Evolutionary conservation across 2,797 vertebrate species (phyloP).

Genomic region (Toxotes lorentzi): DNA sequence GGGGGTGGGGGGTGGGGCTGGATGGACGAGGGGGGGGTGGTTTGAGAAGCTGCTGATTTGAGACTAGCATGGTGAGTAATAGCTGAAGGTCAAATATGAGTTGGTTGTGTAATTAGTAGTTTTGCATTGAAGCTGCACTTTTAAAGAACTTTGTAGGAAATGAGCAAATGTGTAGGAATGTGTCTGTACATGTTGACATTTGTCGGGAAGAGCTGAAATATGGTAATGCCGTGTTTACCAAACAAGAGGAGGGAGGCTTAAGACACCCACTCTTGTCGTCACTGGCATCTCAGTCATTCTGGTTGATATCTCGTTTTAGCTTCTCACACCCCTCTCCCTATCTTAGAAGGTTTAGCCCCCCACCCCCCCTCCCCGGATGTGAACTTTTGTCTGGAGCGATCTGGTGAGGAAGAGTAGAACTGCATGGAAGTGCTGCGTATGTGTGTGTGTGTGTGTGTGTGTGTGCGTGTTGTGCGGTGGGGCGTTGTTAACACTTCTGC

Average conservation of each 20-base stretch:
- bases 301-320: slow-evolving; percentile 39
- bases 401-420: slow-evolving; percentile 19
- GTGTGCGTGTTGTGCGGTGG: neutral
- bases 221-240: slow-evolving; percentile 59
- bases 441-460: slow-evolving; percentile 38
- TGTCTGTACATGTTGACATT: slow-evolving; percentile 30
- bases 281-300: slow-evolving; percentile 36
- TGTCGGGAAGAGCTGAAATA: slow-evolving; percentile 24
- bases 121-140: neutral
- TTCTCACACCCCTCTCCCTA: slow-evolving; percentile 27
- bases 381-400: slow-evolving; percentile 43
- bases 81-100: slow-evolving; percentile 9
- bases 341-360: slow-evolving; percentile 53
- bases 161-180: neutral
- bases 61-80: slow-evolving; percentile 33
- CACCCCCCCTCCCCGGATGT: slow-evolving; percentile 43
- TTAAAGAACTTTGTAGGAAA: neutral
- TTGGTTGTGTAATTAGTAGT: neutral
- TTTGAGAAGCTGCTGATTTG: slow-evolving; percentile 34
- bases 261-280: slow-evolving; percentile 9
- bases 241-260: slow-evolving; percentile 38
- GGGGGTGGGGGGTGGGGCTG: neutral
- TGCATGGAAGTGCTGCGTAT: slow-evolving; percentile 22
- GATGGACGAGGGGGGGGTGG: neutral
- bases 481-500: slow-evolving; percentile 46